These are phyloP conservation scores for Nibea albiflora DNA, from an alignment of 2,113 vertebrate species.

Conservation along the genomic window DNA sequence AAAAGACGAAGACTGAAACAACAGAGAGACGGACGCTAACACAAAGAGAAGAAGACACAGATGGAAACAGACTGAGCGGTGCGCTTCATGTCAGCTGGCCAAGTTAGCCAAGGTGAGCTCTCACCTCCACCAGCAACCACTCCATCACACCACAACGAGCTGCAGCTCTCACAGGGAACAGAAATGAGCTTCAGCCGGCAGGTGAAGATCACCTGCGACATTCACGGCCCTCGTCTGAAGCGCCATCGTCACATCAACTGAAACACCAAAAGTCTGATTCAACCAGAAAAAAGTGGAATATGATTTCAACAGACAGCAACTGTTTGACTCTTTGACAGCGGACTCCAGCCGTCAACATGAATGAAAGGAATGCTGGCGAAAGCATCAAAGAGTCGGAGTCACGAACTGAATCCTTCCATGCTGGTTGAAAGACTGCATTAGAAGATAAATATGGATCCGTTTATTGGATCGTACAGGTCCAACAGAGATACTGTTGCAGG, in stretches of 20 bases:
- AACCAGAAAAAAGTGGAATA: background rate
- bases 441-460: background rate
- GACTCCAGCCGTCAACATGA: background rate
- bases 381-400: background rate
- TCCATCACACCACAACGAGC: conserved; percentile 9
- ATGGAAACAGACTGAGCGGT: conserved; percentile 27
- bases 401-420: background rate
- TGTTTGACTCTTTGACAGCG: background rate
- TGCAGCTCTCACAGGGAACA: conserved; percentile 19
- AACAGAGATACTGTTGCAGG: background rate
- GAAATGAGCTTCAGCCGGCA: conserved; percentile 1
- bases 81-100: conserved; percentile 38
- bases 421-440: background rate
- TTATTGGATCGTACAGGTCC: background rate
- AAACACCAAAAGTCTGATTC: background rate
- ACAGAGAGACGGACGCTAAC: background rate
- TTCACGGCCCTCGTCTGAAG: background rate
- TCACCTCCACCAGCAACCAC: background rate
- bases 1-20: background rate
- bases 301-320: background rate
- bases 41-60: background rate
- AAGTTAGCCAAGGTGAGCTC: conserved; percentile 24
- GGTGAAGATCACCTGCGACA: conserved; percentile 8
- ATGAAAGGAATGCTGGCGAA: background rate
- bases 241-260: too few species aligned